Evolutionary conservation across 2,113 vertebrate genomes (phyloP).

Genomic region (Hydropotes inermis): DNA sequence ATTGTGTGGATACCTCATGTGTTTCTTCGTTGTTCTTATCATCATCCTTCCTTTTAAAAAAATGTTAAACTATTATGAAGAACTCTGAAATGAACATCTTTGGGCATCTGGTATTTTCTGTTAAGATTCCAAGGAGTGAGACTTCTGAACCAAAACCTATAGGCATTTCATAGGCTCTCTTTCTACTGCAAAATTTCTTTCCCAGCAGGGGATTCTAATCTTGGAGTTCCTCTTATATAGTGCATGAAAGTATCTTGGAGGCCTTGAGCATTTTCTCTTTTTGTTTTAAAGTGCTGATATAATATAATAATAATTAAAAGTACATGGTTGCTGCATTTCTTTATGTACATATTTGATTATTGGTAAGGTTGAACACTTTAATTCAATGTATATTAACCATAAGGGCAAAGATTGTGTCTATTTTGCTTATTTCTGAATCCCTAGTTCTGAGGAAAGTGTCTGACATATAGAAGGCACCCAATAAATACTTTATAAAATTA

Average conservation of each 20-base stretch:
- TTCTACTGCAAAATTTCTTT: conserved; percentile 22
- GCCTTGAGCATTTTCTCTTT: conserved; percentile 9
- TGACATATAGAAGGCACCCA: not conserved
- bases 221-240: conserved; percentile 23
- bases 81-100: not conserved
- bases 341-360: not conserved
- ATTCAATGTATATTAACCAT: not conserved
- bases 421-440: not conserved
- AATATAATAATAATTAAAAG: not conserved
- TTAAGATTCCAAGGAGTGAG: conserved; percentile 22
- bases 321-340: not conserved
- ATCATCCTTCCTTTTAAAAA: not conserved
- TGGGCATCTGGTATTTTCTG: not conserved
- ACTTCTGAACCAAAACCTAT: not conserved
- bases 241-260: not conserved
- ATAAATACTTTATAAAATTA: not conserved
- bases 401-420: not conserved
- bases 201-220: not conserved
- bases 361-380: not conserved
- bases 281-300: conserved; percentile 33
- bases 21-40: not conserved
- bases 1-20: not conserved
- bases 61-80: not conserved
- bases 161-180: not conserved
- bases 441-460: not conserved